A percentile compares a stretch with the other conserved stretches of the same genome.
These are phyloP conservation scores for Hirudo medicinalis DNA, from an alignment of 1,140 invertebrate genomes.

Conservation along the genomic window DNA sequence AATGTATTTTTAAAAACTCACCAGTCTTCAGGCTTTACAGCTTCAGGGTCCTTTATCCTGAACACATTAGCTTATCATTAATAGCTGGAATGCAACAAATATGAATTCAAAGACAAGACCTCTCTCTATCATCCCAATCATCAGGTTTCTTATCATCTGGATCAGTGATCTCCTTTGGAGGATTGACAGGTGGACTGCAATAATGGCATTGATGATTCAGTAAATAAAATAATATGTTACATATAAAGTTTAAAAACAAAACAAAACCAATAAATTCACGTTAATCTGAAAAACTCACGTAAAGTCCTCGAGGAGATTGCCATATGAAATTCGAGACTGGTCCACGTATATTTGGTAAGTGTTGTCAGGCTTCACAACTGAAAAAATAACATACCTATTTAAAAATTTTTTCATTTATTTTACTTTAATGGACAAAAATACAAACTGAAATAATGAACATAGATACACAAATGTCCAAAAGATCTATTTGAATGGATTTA, in stretches of 20 bases:
- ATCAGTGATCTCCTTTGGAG: conserved; percentile 87
- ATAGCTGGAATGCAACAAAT: not conserved
- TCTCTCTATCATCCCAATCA: conserved; percentile 94
- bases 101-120: conserved; percentile 37
- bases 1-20: conserved; percentile 33
- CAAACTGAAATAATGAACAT: no score
- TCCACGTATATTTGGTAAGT: conserved; percentile 51
- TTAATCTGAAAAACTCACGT: conserved; percentile 26
- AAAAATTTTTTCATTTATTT: no score
- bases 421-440: no score
- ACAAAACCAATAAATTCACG: not conserved
- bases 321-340: conserved; percentile 65
- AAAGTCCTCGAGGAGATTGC: conserved; percentile 68
- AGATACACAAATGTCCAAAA: no score
- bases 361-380: conserved; percentile 72
- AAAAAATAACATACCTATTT: conserved; percentile 16
- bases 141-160: conserved; percentile 73
- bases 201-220: not conserved
- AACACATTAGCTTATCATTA: conserved; percentile 21
- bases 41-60: conserved; percentile 67
- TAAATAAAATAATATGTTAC: not conserved
- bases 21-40: conserved; percentile 82
- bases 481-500: no score
- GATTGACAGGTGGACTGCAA: conserved; percentile 71
- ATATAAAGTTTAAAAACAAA: not conserved